phyloP scores from a whole-genome alignment of 2,888 invertebrate genomes.

The Epinotia bilunana region DNA sequence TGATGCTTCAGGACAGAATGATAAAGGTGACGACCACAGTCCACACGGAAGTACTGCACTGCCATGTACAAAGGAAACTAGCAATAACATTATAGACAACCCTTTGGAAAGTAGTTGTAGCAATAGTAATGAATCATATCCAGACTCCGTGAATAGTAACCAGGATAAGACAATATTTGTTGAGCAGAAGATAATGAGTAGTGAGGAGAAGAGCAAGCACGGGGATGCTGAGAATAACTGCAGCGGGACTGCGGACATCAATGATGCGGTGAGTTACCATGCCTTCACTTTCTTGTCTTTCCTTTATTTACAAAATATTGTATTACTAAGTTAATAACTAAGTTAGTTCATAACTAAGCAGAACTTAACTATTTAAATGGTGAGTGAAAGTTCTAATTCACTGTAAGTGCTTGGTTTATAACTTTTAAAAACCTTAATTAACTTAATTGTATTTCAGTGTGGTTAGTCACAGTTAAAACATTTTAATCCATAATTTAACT shows the following conservation, averaged over 20 bases:
- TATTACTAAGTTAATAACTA: neutral
- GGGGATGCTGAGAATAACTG: slow-evolving; percentile 25
- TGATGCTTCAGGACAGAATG: slow-evolving; percentile 49
- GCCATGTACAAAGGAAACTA: slow-evolving; percentile 50
- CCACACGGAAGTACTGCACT: slow-evolving; percentile 41
- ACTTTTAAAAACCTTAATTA: too few relatives aligned
- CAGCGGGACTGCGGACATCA: slow-evolving; percentile 26
- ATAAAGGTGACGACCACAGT: slow-evolving; percentile 46
- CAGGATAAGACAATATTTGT: slow-evolving; percentile 53
- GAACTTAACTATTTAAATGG: neutral
- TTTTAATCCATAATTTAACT: neutral
- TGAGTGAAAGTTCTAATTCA: too few relatives aligned
- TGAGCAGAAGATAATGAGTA: slow-evolving; percentile 48
- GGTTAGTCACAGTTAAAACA: neutral
- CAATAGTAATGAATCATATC: slow-evolving; percentile 59
- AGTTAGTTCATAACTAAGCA: neutral
- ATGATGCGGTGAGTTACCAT: slow-evolving; percentile 47
- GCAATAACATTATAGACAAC: slow-evolving; percentile 47
- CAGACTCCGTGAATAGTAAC: slow-evolving; percentile 53
- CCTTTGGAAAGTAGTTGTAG: slow-evolving; percentile 53
- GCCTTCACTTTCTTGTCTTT: slow-evolving; percentile 14
- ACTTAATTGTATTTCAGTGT: neutral
- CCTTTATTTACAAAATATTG: neutral
- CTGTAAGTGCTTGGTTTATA: too few relatives aligned
- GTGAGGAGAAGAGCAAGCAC: slow-evolving; percentile 50